These are phyloP conservation scores for Helogale parvula DNA, from an alignment of 2,113 vertebrate genomes.

Conservation along the genomic window DNA sequence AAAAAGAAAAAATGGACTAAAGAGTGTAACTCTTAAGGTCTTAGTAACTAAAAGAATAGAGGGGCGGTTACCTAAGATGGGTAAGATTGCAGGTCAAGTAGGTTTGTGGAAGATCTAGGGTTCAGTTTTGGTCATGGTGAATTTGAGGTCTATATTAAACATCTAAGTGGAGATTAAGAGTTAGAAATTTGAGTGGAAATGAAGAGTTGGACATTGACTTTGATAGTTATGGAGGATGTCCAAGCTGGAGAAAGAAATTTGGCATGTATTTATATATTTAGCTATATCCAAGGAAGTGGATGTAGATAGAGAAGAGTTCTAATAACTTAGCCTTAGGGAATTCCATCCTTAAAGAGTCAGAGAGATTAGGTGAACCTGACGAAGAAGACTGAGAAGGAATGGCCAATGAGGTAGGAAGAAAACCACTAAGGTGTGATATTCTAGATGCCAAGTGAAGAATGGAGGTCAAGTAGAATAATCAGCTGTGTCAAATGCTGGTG, in stretches of 20 bases:
- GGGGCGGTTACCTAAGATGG: neutral
- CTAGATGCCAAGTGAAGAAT: neutral
- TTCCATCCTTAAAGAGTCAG: neutral
- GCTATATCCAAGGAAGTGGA: neutral
- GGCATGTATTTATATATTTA: neutral
- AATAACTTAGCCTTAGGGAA: neutral
- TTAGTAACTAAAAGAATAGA: constrained; percentile 23
- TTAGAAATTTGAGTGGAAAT: neutral
- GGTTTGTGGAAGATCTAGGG: neutral
- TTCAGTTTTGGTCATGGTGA: neutral
- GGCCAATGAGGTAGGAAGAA: neutral
- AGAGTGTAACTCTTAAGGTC: neutral
- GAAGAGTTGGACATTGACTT: neutral
- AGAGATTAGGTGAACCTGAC: neutral
- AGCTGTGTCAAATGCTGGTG: neutral
- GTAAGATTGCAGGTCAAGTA: neutral
- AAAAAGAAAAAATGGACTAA: neutral
- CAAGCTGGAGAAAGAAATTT: neutral
- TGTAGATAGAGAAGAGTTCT: neutral
- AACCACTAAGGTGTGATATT: neutral
- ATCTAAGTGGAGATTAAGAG: neutral
- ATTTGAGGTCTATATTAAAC: neutral
- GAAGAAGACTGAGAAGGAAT: neutral
- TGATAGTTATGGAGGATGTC: neutral
- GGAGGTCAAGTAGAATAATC: neutral